Conservation (phyloP, 2,113 vertebrate species). For the Oryzias curvinotus region DNA sequence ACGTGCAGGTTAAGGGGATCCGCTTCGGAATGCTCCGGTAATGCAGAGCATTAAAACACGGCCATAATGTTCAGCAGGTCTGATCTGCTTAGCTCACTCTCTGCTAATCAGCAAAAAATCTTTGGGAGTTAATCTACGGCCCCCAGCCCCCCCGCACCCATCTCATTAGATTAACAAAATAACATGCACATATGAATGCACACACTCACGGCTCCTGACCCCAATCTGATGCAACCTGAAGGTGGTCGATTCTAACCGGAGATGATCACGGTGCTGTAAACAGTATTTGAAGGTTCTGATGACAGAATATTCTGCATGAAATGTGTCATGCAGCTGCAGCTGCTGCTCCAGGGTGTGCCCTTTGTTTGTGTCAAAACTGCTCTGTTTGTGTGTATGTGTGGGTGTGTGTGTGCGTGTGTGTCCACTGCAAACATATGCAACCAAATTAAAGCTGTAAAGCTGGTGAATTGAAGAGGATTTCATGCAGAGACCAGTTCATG, state of each 20-base stretch:
- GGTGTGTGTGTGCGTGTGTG: conserved; percentile 57
- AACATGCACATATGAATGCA: conserved; percentile 52
- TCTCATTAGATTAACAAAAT: conserved; percentile 78
- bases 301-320: neutral
- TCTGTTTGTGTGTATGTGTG: conserved; percentile 45
- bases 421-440: conserved; percentile 74
- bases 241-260: conserved; percentile 32
- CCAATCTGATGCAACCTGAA: conserved; percentile 28
- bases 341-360: neutral
- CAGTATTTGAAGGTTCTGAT: neutral
- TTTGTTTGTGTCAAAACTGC: neutral
- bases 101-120: conserved; percentile 72
- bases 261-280: neutral
- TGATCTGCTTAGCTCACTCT: conserved; percentile 77
- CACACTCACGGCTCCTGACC: conserved; percentile 32
- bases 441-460: conserved; percentile 79
- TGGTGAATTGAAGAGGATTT: conserved; percentile 80
- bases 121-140: conserved; percentile 68
- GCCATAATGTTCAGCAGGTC: conserved; percentile 70
- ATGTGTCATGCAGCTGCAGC: neutral
- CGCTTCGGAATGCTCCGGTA: conserved; percentile 66
- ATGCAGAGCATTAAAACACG: conserved; percentile 56
- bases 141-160: conserved; percentile 59
- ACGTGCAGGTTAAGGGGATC: conserved; percentile 39
- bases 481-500: conserved; percentile 71